These are phyloP conservation scores for Campylorhamphus procurvoides DNA, from an alignment of 2,113 vertebrate genomes.

Conservation along the genomic window DNA sequence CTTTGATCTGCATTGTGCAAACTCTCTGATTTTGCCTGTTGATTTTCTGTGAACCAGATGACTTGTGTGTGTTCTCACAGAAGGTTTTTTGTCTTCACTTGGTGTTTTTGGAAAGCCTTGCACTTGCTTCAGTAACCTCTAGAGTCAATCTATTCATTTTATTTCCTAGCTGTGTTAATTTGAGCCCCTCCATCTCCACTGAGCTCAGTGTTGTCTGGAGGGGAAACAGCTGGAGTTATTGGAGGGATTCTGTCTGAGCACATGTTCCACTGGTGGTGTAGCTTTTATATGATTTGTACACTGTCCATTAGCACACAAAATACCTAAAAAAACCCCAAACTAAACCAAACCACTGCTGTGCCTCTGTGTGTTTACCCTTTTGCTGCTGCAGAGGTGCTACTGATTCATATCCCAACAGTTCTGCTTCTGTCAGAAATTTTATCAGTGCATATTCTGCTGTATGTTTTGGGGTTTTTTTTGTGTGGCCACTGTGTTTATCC, in stretches of 20 bases:
- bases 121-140: background rate
- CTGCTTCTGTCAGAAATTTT: background rate
- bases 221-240: fast-evolving
- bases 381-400: fast-evolving
- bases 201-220: background rate
- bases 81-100: fast-evolving
- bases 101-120: background rate
- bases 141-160: fast-evolving
- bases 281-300: background rate
- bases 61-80: background rate
- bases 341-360: background rate
- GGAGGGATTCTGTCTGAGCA: background rate
- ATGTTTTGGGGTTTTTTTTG: background rate
- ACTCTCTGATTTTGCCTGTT: fast-evolving
- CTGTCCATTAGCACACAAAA: background rate
- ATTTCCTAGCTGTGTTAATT: background rate
- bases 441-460: background rate
- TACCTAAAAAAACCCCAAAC: fast-evolving
- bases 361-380: background rate
- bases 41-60: background rate
- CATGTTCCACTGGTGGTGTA: background rate
- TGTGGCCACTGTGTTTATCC: background rate
- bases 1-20: background rate
- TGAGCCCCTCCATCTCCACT: background rate
- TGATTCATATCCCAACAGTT: fast-evolving